These are phyloP conservation scores for Patiria pectinifera DNA, from an alignment of 53 echinoderm and acorn worm genomes.

Conservation along the genomic window DNA sequence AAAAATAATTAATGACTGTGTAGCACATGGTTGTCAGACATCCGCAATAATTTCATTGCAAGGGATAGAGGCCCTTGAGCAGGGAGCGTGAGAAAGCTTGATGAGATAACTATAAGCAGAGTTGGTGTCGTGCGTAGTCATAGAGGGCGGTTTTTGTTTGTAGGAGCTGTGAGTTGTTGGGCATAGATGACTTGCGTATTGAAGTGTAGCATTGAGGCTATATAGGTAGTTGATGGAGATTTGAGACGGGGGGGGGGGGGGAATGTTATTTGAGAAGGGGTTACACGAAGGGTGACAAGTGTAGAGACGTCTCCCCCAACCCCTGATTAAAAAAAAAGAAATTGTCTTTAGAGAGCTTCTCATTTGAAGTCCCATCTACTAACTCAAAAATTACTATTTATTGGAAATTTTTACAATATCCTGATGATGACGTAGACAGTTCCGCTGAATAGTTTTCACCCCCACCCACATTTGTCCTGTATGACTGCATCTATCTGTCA, in stretches of 20 bases:
- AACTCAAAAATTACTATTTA: neutral
- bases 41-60: neutral
- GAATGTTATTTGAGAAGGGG: neutral
- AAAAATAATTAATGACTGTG: neutral
- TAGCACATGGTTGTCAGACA: neutral
- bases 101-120: neutral
- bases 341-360: too few species aligned
- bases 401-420: neutral
- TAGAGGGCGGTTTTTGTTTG: neutral
- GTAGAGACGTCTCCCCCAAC: too few species aligned
- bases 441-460: neutral
- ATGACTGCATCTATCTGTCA: neutral
- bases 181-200: too few species aligned
- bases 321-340: too few species aligned
- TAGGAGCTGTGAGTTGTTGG: too few species aligned
- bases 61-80: neutral
- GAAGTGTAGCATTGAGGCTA: too few species aligned
- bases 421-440: neutral
- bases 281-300: too few species aligned
- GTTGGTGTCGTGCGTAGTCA: too few species aligned
- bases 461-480: neutral
- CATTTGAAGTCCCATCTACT: too few species aligned
- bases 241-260: too few species aligned
- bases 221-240: too few species aligned
- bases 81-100: neutral